phyloP scores from a whole-genome alignment of 2,888 invertebrate species.

The Nineta flava region DNA sequence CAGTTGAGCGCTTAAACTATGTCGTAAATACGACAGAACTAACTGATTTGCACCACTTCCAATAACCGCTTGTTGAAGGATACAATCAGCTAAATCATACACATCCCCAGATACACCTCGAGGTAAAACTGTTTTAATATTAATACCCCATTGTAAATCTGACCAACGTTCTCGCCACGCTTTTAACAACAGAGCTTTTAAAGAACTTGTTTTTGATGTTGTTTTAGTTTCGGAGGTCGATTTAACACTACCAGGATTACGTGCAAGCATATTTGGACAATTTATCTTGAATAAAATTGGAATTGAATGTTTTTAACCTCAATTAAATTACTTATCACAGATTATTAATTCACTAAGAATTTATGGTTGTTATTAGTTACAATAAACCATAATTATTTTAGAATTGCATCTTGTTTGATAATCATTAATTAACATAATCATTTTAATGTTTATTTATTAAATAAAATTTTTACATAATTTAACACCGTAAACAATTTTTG shows the following conservation, averaged over 20 bases:
- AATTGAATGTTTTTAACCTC: too few relatives aligned
- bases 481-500: too few relatives aligned
- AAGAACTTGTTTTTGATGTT: constrained; percentile 66
- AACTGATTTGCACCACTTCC: constrained; percentile 86
- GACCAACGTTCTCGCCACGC: constrained; percentile 96
- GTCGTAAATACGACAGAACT: constrained; percentile 81
- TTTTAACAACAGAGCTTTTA: constrained; percentile 62
- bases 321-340: too few relatives aligned
- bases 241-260: not conserved
- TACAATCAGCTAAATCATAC: constrained; percentile 84
- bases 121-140: constrained; percentile 81
- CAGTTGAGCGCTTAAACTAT: constrained; percentile 77
- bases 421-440: too few relatives aligned
- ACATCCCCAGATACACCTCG: constrained; percentile 86
- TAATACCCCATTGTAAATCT: constrained; percentile 90
- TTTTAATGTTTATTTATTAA: too few relatives aligned
- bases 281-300: too few relatives aligned
- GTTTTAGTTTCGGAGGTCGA: constrained; percentile 59
- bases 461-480: too few relatives aligned
- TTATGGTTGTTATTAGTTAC: too few relatives aligned
- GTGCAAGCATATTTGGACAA: not conserved
- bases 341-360: too few relatives aligned
- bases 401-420: too few relatives aligned
- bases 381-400: too few relatives aligned
- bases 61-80: constrained; percentile 84